Evolutionary conservation across 2,113 vertebrate species (phyloP).

Genomic region (Bombycilla garrulus): DNA sequence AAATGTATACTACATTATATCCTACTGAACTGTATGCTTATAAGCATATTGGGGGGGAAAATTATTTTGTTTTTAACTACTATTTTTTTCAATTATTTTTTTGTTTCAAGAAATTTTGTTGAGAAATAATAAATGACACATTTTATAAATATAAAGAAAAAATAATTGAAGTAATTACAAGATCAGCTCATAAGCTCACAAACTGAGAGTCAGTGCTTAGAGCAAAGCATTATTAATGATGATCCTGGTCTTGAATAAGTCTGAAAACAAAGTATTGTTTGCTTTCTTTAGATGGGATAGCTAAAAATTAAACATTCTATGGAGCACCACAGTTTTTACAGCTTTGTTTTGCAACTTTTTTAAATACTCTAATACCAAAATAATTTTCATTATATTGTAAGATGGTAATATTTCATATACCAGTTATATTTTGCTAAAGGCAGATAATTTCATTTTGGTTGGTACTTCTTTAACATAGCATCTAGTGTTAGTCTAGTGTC

Average conservation of each 20-base stretch:
- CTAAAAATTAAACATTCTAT: not conserved
- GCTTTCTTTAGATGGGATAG: not conserved
- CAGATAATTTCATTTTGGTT: not conserved
- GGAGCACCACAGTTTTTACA: not conserved
- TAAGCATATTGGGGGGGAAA: not conserved
- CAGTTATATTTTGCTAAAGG: not conserved
- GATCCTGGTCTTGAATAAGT: not conserved
- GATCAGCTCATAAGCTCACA: not conserved
- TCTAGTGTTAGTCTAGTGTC: not conserved
- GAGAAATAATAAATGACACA: not conserved
- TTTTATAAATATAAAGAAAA: not conserved
- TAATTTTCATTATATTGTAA: not conserved
- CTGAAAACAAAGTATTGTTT: not conserved
- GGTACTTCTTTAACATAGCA: not conserved
- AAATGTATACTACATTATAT: not conserved
- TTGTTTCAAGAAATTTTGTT: not conserved
- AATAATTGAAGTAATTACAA: not conserved
- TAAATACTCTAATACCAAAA: not conserved
- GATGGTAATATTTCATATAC: not conserved
- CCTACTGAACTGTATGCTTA: not conserved
- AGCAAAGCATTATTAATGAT: not conserved
- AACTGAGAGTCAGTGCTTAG: not conserved
- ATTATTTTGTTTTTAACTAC: not conserved
- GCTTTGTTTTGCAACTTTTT: not conserved
- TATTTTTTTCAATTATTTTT: not conserved